Conservation (phyloP, 1,140 invertebrate species). For the Amyelois transitella region DNA sequence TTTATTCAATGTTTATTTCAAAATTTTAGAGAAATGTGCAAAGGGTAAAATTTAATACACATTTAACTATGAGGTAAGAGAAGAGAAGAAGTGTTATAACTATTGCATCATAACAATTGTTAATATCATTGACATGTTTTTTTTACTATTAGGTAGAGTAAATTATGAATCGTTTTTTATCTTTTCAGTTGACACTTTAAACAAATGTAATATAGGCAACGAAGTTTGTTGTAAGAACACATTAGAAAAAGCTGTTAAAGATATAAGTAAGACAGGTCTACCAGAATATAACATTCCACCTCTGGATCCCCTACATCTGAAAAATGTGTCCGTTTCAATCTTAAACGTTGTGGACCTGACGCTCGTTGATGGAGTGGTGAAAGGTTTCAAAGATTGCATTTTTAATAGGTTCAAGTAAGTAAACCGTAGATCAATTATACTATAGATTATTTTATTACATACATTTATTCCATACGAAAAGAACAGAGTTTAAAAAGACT, state of each 20-base stretch:
- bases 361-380: constrained; percentile 31
- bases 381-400: constrained; percentile 36
- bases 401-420: constrained; percentile 37
- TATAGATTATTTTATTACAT: too few relatives aligned
- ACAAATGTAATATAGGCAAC: constrained; percentile 36
- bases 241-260: constrained; percentile 16
- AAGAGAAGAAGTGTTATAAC: too few relatives aligned
- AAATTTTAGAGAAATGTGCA: too few relatives aligned
- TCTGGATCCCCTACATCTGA: constrained; percentile 33
- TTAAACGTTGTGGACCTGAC: constrained; percentile 25
- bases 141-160: too few relatives aligned
- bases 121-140: too few relatives aligned
- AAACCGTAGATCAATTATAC: background rate
- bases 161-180: constrained; percentile 6
- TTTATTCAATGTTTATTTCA: too few relatives aligned
- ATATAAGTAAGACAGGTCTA: constrained; percentile 28
- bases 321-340: constrained; percentile 24
- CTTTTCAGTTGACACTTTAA: constrained; percentile 39
- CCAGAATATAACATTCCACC: constrained; percentile 36
- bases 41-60: too few relatives aligned
- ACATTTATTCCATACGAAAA: too few relatives aligned
- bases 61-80: too few relatives aligned
- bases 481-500: too few relatives aligned
- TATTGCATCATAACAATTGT: too few relatives aligned
- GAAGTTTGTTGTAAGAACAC: constrained; percentile 24